Evolutionary conservation across 2,797 vertebrate genomes (phyloP), one percentile per base, ranked within the genome.

Genomic region (Okamejei kenojei): DNA sequence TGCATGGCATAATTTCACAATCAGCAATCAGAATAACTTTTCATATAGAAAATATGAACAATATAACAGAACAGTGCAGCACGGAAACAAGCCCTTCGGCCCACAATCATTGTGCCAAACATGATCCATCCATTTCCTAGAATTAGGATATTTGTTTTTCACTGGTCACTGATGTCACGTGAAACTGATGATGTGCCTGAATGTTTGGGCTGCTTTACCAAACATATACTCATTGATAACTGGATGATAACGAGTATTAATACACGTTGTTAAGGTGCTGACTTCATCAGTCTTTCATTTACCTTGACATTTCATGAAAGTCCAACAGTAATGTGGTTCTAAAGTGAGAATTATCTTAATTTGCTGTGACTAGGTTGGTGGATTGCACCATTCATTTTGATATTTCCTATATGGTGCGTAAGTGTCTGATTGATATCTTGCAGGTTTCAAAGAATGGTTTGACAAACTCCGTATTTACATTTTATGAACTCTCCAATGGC

Each of bases 381-480:
- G 61, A 68, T 8, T 32, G 61, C 65, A n/a, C 61, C 29, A 65
- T 68, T 68, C n/a, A 21, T 88, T 68, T 68, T 68, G 10, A 68
- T 68, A 17, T 9, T 88, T 17, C 8, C n/a, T 21, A 65, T 35
- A 17, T 35, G 68, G 84, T 61, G n/a, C 35, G 65, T 88, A 0
- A 76, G 6, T 74, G 65, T 76, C 71, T 71, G 63, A 32, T 84
- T 90, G 7, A 74, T 63, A 23, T 68, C 21, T 35, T 94, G 45
- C 93, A 99, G 99, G 97, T 99, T 94, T 98, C 97, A 4, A 98
- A 94, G 96, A 98, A 97, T 0, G 98, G 98, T 74, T 96, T 99
- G 97, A 97, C 97, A 94, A 99, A 99, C 95, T 97, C 98, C 0
- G 99, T 99, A 84, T 99, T 99, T 94, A 99, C 99, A 0, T 96